Percentiles rank a stretch among this genome's conserved stretches.
These are phyloP conservation scores for Apaloderma vittatum DNA, from an alignment of 2,113 vertebrate species.

Conservation along the genomic window DNA sequence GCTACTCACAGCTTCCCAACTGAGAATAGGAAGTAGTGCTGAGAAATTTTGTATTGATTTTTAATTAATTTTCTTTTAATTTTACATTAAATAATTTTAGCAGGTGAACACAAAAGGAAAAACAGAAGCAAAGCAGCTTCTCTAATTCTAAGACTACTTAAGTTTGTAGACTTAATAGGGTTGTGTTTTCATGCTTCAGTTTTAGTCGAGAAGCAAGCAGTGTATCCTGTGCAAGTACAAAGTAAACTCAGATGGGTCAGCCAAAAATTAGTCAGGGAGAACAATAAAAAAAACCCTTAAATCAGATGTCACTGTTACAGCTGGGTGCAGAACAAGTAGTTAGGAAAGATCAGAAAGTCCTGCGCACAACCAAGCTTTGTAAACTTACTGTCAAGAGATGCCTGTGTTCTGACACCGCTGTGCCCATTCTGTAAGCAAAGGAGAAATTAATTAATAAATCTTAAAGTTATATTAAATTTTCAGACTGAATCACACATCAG, in stretches of 20 bases:
- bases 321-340: neutral
- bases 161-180: neutral
- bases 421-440: slow-evolving; percentile 88
- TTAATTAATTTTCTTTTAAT: neutral
- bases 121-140: neutral
- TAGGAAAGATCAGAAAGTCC: neutral
- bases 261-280: neutral
- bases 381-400: slow-evolving; percentile 90
- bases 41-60: neutral
- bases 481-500: neutral
- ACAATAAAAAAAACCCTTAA: neutral
- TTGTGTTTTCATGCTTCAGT: neutral
- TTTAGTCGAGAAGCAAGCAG: neutral
- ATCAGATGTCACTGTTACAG: neutral
- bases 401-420: slow-evolving; percentile 85
- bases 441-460: slow-evolving; percentile 8
- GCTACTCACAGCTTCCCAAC: neutral
- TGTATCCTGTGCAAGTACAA: neutral
- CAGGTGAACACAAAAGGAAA: neutral
- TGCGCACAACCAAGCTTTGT: neutral
- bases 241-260: neutral
- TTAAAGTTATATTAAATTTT: neutral
- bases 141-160: neutral
- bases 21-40: neutral
- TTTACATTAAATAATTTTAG: neutral